These are phyloP conservation scores for Zophobas morio DNA, from an alignment of 1,140 invertebrate species.

Conservation along the genomic window DNA sequence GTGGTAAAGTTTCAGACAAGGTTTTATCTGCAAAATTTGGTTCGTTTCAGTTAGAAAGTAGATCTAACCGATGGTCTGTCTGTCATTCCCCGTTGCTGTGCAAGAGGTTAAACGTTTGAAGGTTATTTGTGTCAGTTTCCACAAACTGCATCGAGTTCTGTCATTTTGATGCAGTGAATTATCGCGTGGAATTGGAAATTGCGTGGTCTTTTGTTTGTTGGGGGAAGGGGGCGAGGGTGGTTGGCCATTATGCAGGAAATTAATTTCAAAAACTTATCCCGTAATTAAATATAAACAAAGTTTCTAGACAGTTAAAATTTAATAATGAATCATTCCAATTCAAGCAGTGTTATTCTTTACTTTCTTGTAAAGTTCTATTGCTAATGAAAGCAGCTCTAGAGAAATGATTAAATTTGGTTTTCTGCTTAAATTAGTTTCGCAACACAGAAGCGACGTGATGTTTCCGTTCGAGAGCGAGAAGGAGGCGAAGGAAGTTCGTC, in stretches of 20 bases:
- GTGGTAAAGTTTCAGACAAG: no score
- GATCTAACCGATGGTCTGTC: no score
- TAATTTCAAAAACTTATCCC: constrained; percentile 54
- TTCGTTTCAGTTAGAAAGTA: no score
- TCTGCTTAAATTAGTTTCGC: constrained; percentile 57
- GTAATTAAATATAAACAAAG: constrained; percentile 56
- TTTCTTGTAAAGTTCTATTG: constrained; percentile 59
- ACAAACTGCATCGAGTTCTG: no score
- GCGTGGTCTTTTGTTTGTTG: constrained; percentile 1
- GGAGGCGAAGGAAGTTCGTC: constrained; percentile 15
- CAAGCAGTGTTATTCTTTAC: constrained; percentile 55
- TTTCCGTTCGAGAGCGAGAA: constrained; percentile 43
- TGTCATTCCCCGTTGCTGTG: no score
- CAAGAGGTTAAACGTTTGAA: no score
- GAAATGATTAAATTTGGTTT: constrained; percentile 61
- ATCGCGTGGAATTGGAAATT: constrained; percentile 2
- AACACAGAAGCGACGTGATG: constrained; percentile 46
- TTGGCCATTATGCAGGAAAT: constrained; percentile 48
- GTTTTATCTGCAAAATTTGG: no score
- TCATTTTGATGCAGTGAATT: not conserved
- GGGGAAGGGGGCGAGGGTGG: constrained; percentile 2
- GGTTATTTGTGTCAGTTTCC: no score
- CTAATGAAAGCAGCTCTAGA: constrained; percentile 58
- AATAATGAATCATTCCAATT: constrained; percentile 55
- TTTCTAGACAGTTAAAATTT: constrained; percentile 56